Evolutionary conservation across 2,888 invertebrate species (phyloP).

Genomic region (Scaptomyza polygonia): DNA sequence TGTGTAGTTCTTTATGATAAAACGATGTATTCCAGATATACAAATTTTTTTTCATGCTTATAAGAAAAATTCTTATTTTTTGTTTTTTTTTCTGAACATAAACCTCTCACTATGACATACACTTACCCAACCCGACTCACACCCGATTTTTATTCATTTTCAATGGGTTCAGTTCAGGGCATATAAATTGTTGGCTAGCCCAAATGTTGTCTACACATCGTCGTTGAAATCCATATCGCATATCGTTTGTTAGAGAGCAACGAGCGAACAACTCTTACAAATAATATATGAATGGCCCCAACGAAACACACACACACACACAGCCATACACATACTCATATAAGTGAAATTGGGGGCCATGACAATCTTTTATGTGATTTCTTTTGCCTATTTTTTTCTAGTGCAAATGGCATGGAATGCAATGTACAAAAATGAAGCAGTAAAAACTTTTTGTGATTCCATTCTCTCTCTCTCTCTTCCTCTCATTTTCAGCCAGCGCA

Average conservation of each 20-base stretch:
- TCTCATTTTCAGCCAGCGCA: conserved; percentile 3
- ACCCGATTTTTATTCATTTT: conserved; percentile 1
- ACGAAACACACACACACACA: conserved; percentile 11
- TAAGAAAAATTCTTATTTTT: neutral
- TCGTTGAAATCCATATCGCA: conserved; percentile 48
- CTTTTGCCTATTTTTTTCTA: conserved; percentile 56
- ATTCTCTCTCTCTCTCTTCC: neutral
- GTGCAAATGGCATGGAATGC: conserved; percentile 56
- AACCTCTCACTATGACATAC: neutral
- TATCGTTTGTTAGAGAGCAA: conserved; percentile 14
- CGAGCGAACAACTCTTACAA: conserved; percentile 36
- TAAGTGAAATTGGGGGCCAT: conserved; percentile 27
- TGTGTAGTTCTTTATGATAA: no score
- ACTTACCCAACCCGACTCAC: neutral
- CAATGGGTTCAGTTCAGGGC: neutral
- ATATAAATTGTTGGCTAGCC: conserved; percentile 49
- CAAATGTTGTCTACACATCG: conserved; percentile 46
- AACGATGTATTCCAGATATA: no score
- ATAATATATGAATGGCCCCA: conserved; percentile 49
- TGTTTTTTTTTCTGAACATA: neutral
- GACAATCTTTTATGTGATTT: conserved; percentile 75
- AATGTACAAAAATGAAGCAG: conserved; percentile 54
- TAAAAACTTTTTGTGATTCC: conserved; percentile 55
- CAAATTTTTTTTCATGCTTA: neutral
- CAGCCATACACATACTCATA: neutral